Evolutionary conservation across 2,797 vertebrate species (phyloP), one percentile per base, ranked within the genome.

Genomic region (Lepus oiostolus): DNA sequence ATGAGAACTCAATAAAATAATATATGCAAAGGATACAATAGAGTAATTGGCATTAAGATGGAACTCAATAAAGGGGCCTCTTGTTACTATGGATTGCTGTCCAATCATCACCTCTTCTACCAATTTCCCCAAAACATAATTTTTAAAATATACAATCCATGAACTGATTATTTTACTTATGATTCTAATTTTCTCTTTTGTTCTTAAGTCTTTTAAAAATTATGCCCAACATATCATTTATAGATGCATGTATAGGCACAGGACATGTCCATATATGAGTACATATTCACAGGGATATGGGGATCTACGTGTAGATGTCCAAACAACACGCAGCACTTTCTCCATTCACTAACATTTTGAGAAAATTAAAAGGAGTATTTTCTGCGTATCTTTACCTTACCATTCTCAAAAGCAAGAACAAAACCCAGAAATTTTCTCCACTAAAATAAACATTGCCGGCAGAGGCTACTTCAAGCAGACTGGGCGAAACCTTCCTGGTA

Each of bases 351-450:
- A 94, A 76, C 16, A 93, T 77, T 87, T 84, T 81, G 16, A 81
- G n/a, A 93, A 85, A 93, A 90, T 58, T 80, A 94, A 88, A 7
- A 7, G n/a, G 4, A 71, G 6, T 5, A 17, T 76, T 76, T 92
- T 93, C 58, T 86, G 63, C 30, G 85, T 21, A 62, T 70, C 63
- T 24, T n/a, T 6, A 72, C 19, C 42, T 35, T 42, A 47, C 35
- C 35, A 85, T 17, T 76, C 58, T 58, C 70, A 90, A 90, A 95
- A 85, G 10, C 30, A 67, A 75, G 95, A 92, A 35, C 11, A 88
- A 95, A 93, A 75, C 14, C 4, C 68, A 90, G 65, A 80, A 86
- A 89, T 74, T 58, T 79, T 85, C 77, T 92, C 22, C 62, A 72
- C 2, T 54, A 68, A 86, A 86, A 94, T 68, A 83, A 92, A 74